Base-by-base conservation (phyloP, 1,140 invertebrate genomes). In the Pomacea maculata region DNA sequence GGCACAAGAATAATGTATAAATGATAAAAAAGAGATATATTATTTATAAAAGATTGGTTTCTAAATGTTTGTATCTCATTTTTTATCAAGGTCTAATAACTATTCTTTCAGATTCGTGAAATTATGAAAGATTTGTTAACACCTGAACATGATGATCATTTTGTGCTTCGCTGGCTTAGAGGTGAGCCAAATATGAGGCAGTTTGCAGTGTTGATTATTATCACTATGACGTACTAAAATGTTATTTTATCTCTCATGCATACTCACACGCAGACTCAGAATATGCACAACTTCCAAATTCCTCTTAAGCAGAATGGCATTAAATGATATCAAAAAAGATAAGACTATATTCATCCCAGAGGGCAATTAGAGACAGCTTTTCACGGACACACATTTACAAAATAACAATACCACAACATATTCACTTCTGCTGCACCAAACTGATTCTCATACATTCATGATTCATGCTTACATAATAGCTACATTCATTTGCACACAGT, bases 161-260 rank as follows among this genome's bases (percentile, higher is more conserved):
- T 94, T 90, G 92, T 96, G 25, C 87, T 96, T 6, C 92, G 96
- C 83, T 97, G 96, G 95, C 92, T 97, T 0, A 91, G 94, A 93
- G 96, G 96, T 96, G 93, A 92, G 86, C 85, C 76, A 14, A n/a
- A 12, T 21, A 68, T 54, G 64, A 67, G 45, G 11, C 74, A 0
- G 21, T n/a, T n/a, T 12, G 21, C 29, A 21, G 17, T 10, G 21
- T 11, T 55, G 9, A 34, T 17, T n/a, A 52, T 81, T 57, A 76
- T 52, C 34, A 61, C 34, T 1, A 6, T 45, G 34, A 45, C 1
- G 34, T 45, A 45, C 34, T 45, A 4, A 45, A 45, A 19, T 70
- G 45, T n/a, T 5, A 17, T 67, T n/a, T 9, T 29, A 63, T 54
- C 12, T 70, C 34, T 45, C 34, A 45, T 6, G 34, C 34, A 25